Evolutionary conservation across 1,140 invertebrate species (phyloP), one percentile per base, ranked within the genome.

Genomic region (Mycetomoellerius zeteki): DNA sequence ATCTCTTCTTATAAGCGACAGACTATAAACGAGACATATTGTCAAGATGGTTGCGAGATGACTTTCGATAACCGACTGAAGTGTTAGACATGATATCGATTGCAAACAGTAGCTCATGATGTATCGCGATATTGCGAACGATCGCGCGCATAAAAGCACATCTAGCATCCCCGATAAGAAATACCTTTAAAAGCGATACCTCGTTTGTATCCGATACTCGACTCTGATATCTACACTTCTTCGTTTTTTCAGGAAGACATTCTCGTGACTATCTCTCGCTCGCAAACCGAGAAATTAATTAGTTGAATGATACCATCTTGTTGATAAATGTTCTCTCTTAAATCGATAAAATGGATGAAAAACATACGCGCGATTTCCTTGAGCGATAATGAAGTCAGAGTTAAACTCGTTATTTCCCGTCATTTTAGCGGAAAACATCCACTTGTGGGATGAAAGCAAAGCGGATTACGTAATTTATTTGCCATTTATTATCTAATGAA

Each of bases 291-390:
- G 54, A 60, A 78, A 88, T 89, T 88, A 88, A 89, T 89, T 89
- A 88, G 78, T 89, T 81, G 56, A 12, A 71, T 47, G 81, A 89
- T 37, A 43, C 37, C 24, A 52, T 62, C 37, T 27, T 14, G 64
- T 54, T 85, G 72, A 89, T 88, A 88, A 88, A 89, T 85, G 73
- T 37, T n/a, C 14, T 73, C 65, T 58, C 14, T 71, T 2, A 30
- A 37, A 73, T 58, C 50, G 54, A 50, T 56, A 72, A 82, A 1
- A 27, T 2, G 33, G 16, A 7, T 2, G 30, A 69, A 30, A 54
- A n/a, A 27, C 1, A 33, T 16, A 1, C 37, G 19, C 30, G 3
- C 27, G 47, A 81, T 56, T 21, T 69, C 47, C 43, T 54, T 21
- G 21, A 27, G 14, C 2, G 21, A 54, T 52, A 81, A 56, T 81